Evolutionary conservation across 2,797 vertebrate species (phyloP).

Genomic region (Micrastur ruficollis): DNA sequence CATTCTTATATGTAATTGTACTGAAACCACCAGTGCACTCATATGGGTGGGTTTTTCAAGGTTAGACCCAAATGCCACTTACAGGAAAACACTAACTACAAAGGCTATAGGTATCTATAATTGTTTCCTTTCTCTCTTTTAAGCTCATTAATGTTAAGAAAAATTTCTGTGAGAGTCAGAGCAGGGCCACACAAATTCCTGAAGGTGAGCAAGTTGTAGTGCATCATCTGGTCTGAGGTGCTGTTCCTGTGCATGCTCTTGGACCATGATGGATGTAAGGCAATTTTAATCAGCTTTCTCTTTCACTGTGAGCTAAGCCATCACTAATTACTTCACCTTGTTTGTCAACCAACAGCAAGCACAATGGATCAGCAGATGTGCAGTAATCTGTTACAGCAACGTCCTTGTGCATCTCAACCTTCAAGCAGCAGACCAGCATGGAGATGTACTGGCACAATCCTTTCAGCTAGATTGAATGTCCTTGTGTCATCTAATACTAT

Average conservation of each 20-base stretch:
- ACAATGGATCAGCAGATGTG: neutral
- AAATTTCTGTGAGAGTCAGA: neutral
- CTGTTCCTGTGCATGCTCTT: neutral
- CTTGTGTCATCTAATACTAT: neutral
- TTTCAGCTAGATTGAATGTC: neutral
- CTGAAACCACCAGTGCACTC: neutral
- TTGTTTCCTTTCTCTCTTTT: neutral
- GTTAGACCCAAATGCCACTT: neutral
- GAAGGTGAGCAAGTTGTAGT: neutral
- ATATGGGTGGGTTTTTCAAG: neutral
- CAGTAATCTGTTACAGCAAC: neutral
- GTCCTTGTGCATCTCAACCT: neutral
- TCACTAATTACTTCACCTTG: neutral
- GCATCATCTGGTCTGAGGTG: neutral
- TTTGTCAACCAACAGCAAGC: neutral
- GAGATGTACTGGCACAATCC: neutral
- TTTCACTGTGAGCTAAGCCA: neutral
- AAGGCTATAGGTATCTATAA: neutral
- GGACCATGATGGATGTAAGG: neutral
- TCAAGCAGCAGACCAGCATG: neutral
- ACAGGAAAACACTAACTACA: neutral
- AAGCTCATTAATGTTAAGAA: neutral
- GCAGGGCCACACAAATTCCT: neutral
- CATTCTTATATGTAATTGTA: neutral
- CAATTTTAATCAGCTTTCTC: neutral